phyloP scores from a whole-genome alignment of 2,888 invertebrate genomes.

The Tiliacea aurago region DNA sequence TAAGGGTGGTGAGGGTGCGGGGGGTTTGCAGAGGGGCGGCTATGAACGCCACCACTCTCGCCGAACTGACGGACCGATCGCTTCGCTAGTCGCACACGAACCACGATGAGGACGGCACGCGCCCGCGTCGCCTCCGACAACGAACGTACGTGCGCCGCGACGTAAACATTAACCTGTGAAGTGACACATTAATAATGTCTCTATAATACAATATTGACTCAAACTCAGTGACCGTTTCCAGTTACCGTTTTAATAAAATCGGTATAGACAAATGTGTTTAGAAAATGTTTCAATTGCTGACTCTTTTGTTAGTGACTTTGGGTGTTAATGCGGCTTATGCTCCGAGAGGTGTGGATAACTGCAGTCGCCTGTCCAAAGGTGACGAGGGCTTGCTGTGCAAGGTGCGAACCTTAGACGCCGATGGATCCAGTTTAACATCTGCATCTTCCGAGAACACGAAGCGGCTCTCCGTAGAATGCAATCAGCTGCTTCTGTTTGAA shows the following conservation, averaged over 20 bases:
- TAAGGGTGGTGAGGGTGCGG: constrained; percentile 79
- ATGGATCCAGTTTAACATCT: constrained; percentile 92
- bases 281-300: constrained; percentile 89
- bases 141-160: constrained; percentile 82
- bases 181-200: constrained; percentile 78
- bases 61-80: constrained; percentile 77
- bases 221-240: constrained; percentile 75
- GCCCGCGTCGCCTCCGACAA: constrained; percentile 79
- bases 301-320: constrained; percentile 89
- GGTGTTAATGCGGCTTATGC: constrained; percentile 87
- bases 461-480: constrained; percentile 94
- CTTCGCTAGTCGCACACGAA: constrained; percentile 84
- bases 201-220: constrained; percentile 70
- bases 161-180: constrained; percentile 86
- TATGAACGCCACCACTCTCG: constrained; percentile 83
- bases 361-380: constrained; percentile 83
- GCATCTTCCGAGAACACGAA: constrained; percentile 93
- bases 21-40: constrained; percentile 81
- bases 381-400: constrained; percentile 92
- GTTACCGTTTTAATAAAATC: constrained; percentile 69
- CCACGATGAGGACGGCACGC: constrained; percentile 86
- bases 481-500: constrained; percentile 94
- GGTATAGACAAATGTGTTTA: constrained; percentile 85
- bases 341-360: constrained; percentile 84
- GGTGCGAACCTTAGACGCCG: constrained; percentile 93